Evolutionary conservation across 1,140 invertebrate species (phyloP), one percentile per base, ranked within the genome.

Genomic region (Pogonomyrmex barbatus): DNA sequence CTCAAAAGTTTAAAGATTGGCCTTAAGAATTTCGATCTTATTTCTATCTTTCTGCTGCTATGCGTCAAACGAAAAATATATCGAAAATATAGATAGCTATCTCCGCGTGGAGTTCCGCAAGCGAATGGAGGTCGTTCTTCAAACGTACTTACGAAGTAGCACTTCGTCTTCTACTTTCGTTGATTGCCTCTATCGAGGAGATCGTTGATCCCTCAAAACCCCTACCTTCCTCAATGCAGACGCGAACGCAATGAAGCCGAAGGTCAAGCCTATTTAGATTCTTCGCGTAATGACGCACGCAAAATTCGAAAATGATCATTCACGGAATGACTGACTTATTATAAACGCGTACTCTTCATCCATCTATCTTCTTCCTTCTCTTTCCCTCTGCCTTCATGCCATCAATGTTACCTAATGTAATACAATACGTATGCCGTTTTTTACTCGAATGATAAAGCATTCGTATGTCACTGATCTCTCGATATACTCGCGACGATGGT

Each of bases 181-280:
- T 42, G 54, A 75, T 75, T 63, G 60, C 14, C 5, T 83, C 54
- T 75, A 83, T 83, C 68, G 33, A 75, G 54, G 2, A 45, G 68
- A 73, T 83, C 79, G 42, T 83, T 83, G 68, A 60, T 83, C 68
- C 17, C 68, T 73, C 62, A 24, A 2, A 83, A 73, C 68, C 42
- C 79, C 39, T 83, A 73, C 68, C 79, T 83, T 83, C 79, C 79
- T 45, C 79, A 75, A 83, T 75, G 14, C 30, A 68, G 33, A 83
- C 42, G 17, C 30, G 68, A 60, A 83, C 30, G 42, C n/a, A 79
- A 54, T 79, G 17, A 39, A 36, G 12, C 42, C 30, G 68, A 75
- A 75, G 79, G 68, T 75, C 54, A 36, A 83, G 14, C 42, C 68
- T 60, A 82, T 82, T 24, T 71, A 17, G 65, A 82, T 65, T 50